phyloP scores from a whole-genome alignment of 2,113 vertebrate genomes.

The Dryoscopus gambensis region DNA sequence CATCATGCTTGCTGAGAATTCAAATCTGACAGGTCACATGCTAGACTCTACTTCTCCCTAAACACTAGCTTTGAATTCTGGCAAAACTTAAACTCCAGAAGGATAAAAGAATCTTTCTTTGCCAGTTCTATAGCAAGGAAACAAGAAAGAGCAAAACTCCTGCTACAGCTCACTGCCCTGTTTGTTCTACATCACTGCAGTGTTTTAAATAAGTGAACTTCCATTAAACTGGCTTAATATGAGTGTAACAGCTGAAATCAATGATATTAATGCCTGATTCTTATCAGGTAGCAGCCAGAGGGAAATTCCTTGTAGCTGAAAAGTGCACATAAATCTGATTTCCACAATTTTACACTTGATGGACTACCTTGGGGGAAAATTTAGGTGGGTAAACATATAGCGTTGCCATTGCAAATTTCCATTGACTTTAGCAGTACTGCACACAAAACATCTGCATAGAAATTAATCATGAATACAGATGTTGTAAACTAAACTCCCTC shows the following conservation, averaged over 20 bases:
- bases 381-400: neutral
- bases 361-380: neutral
- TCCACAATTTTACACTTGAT: neutral
- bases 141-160: neutral
- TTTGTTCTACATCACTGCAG: neutral
- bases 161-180: neutral
- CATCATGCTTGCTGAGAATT: neutral
- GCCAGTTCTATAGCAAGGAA: neutral
- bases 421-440: neutral
- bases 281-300: neutral
- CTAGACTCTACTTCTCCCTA: neutral
- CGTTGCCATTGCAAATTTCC: neutral
- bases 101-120: neutral
- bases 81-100: neutral
- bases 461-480: conserved; percentile 9
- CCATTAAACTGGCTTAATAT: neutral
- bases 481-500: neutral
- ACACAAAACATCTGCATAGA: neutral
- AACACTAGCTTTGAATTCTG: neutral
- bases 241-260: neutral
- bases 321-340: neutral
- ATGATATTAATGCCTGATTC: conserved; percentile 2
- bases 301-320: neutral
- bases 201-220: neutral
- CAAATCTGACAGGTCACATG: neutral